Conservation (phyloP, 1,140 invertebrate genomes). For the Harpegnathos saltator region DNA sequence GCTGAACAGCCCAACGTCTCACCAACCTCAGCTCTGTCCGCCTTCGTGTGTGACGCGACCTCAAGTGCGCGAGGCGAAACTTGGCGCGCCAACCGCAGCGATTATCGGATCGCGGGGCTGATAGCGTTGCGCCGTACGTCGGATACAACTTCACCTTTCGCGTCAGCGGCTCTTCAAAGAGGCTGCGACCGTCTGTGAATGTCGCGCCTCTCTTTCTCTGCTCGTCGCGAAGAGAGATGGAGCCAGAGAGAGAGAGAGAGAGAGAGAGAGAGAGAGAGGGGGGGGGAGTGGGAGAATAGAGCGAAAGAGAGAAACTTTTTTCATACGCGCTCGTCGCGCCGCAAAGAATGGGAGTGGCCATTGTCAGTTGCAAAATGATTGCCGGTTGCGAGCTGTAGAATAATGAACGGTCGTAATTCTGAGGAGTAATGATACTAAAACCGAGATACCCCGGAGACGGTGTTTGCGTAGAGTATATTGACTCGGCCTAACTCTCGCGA, state of each 20-base stretch:
- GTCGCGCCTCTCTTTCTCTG: slow-evolving; percentile 7
- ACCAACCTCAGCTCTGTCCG: too few species aligned
- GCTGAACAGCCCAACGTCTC: too few species aligned
- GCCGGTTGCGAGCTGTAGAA: slow-evolving; percentile 30
- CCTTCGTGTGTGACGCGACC: neutral
- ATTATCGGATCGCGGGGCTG: slow-evolving; percentile 42
- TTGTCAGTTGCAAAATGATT: slow-evolving; percentile 57
- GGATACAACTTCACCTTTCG: neutral
- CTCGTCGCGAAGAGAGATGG: too few species aligned
- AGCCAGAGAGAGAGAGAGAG: too few species aligned
- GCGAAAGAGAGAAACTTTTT: neutral
- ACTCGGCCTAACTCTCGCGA: neutral
- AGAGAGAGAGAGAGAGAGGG: neutral
- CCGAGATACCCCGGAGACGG: slow-evolving; percentile 18
- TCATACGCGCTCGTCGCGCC: slow-evolving; percentile 7
- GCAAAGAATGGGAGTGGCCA: slow-evolving; percentile 37
- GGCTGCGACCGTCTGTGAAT: slow-evolving; percentile 10
- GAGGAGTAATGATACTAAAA: slow-evolving; percentile 39
- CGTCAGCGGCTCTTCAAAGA: slow-evolving; percentile 30
- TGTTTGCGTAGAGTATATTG: neutral
- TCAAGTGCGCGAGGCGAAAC: slow-evolving; percentile 31
- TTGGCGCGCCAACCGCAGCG: slow-evolving; percentile 19
- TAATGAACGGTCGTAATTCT: slow-evolving; percentile 32
- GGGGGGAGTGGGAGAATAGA: too few species aligned
- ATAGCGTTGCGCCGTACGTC: slow-evolving; percentile 1